These are phyloP conservation scores for Gavia stellata DNA, from an alignment of 2,113 vertebrate genomes.

Conservation along the genomic window DNA sequence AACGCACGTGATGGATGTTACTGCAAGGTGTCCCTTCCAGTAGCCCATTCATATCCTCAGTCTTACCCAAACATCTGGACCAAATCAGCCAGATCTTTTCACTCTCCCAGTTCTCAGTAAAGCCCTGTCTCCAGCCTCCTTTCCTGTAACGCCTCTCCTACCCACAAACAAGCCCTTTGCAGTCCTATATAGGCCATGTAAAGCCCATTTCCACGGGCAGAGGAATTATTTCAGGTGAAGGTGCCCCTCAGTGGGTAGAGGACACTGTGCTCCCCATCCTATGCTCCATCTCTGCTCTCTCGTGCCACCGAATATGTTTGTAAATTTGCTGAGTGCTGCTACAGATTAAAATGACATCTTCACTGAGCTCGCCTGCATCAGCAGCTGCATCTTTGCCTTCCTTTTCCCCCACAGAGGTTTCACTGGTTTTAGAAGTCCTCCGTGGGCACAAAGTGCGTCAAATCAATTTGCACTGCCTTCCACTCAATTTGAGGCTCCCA, in stretches of 20 bases:
- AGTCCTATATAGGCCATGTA: background rate
- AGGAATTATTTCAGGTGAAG: background rate
- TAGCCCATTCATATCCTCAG: background rate
- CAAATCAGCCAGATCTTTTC: background rate
- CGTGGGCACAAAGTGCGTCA: background rate
- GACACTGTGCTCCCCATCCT: background rate
- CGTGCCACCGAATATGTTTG: fast-evolving
- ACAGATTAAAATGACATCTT: background rate
- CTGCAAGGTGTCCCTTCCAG: background rate
- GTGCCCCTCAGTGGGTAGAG: background rate
- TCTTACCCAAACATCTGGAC: background rate
- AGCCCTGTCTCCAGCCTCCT: background rate
- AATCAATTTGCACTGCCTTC: background rate
- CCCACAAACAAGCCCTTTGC: background rate
- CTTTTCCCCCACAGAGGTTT: background rate
- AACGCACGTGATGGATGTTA: background rate
- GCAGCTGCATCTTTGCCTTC: background rate
- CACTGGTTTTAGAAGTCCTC: background rate
- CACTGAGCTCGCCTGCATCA: background rate
- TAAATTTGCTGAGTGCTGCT: background rate
- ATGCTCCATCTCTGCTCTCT: background rate
- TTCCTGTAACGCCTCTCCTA: background rate
- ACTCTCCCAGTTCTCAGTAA: background rate
- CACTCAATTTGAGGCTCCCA: background rate
- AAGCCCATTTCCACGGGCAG: background rate